Conservation (phyloP, 2,113 vertebrate species). For the Tragelaphus imberbis region DNA sequence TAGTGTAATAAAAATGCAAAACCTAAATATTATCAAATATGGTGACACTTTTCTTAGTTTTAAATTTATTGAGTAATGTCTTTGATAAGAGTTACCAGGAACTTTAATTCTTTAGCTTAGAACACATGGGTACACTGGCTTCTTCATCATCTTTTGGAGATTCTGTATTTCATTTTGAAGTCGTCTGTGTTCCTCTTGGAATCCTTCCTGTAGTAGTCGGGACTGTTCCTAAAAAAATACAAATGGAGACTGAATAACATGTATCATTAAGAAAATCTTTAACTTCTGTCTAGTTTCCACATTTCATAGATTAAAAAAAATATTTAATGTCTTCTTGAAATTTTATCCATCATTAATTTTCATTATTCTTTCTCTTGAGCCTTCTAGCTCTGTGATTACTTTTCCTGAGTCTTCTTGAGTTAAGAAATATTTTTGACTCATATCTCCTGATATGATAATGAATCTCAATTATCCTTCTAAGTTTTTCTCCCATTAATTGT, state of each 20-base stretch:
- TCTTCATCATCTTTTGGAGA: fast-evolving
- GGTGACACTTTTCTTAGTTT: background rate
- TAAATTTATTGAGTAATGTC: background rate
- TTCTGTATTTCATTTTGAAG: background rate
- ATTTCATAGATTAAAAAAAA: background rate
- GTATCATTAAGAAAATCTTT: background rate
- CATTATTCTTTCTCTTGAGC: background rate
- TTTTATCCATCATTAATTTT: background rate
- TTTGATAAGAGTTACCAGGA: background rate
- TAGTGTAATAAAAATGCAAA: background rate
- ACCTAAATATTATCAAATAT: background rate
- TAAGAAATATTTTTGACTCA: background rate
- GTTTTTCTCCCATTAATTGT: background rate
- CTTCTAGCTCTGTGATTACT: background rate
- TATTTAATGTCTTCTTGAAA: background rate
- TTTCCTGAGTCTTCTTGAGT: background rate
- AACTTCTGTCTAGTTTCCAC: background rate
- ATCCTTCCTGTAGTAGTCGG: background rate
- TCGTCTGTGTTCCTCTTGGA: background rate
- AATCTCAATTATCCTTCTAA: background rate
- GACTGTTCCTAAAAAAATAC: constrained; percentile 44
- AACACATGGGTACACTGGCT: fast-evolving
- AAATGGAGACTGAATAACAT: background rate
- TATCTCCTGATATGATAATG: background rate
- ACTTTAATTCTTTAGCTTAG: constrained; percentile 18